Base-by-base conservation (phyloP, 2,888 invertebrate species). In the Cheilosia pagana region DNA sequence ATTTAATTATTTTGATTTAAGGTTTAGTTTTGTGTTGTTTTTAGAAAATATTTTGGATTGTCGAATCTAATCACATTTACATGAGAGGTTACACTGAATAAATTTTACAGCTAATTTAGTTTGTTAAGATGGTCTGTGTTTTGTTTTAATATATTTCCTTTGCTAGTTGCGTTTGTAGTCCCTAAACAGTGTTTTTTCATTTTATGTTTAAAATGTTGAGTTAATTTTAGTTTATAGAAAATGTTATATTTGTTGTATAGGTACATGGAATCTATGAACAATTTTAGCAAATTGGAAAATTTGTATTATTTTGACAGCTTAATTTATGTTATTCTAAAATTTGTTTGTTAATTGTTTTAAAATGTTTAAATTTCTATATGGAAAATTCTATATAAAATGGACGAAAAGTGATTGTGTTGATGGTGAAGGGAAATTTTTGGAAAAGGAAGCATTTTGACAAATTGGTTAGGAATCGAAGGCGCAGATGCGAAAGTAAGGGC, bases 41-140 rank as follows among this genome's bases (percentile, higher is more conserved):
- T 76, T 71, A 75, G 75, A 78, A 83, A 86, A 86, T 62, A 50
- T 50, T 82, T 90, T 88, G 90, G 91, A 91, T 91, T 91, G 91
- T 91, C 91, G 89, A 90, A 91, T 91, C 89, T 91, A 91, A 91
- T 91, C 91, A 91, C 91, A 91, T 90, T 89, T 87, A 90, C 87
- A 88, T 75, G 62, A 68, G 39, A 67, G 45, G 55, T 65, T 60
- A 31, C 65, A 23, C 53, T 70, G 57, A 70, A 28, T 60, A 60
- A 67, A 60, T 68, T 1, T 53, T 81, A 31, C 45, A 52, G 48
- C 31, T 50, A 35, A 35, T 35, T 14, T 43, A 45, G 3, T 41
- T 21, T 48, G n/a, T 53, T 67, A 53, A 7, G 45, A 31, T 70
- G 68, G 68, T 70, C 8, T 50, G 8, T 25, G 57, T 60, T 35